These are phyloP conservation scores for Acrobasis suavella DNA, from an alignment of 2,888 invertebrate genomes.

Conservation along the genomic window DNA sequence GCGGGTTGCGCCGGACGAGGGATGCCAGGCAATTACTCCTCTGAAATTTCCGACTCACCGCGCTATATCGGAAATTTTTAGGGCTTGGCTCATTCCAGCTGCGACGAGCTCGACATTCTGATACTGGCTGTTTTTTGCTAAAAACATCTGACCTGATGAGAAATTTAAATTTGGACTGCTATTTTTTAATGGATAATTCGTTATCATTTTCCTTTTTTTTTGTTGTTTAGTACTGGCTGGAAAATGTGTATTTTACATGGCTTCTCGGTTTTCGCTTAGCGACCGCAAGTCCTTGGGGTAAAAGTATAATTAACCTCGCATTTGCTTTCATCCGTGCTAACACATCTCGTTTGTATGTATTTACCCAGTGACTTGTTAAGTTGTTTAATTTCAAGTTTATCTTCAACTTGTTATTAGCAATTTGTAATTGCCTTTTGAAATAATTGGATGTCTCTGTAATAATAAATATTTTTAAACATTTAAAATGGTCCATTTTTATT, in stretches of 20 bases:
- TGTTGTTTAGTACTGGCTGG: neutral
- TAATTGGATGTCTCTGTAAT: too few relatives aligned
- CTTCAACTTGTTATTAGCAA: too few relatives aligned
- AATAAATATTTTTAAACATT: too few relatives aligned
- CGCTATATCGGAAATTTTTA: conserved; percentile 60
- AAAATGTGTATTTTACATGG: conserved; percentile 1
- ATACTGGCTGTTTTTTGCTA: conserved; percentile 27
- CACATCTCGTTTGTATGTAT: neutral
- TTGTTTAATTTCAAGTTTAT: too few relatives aligned
- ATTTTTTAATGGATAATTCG: neutral
- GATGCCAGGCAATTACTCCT: conserved; percentile 61
- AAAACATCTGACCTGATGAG: neutral
- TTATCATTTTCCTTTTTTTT: neutral
- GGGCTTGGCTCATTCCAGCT: conserved; percentile 55
- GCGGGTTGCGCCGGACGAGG: conserved; percentile 43
- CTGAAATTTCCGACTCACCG: conserved; percentile 66
- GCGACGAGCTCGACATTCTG: conserved; percentile 39
- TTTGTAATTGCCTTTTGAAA: too few relatives aligned
- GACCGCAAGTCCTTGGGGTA: neutral
- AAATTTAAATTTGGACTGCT: neutral
- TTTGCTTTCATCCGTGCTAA: neutral
- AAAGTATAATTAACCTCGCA: neutral
- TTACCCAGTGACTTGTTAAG: too few relatives aligned
- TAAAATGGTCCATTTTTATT: too few relatives aligned
- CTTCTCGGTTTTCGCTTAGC: neutral